Conservation (phyloP, 2,797 vertebrate species). For the Pipistrellus pipistrellus region DNA sequence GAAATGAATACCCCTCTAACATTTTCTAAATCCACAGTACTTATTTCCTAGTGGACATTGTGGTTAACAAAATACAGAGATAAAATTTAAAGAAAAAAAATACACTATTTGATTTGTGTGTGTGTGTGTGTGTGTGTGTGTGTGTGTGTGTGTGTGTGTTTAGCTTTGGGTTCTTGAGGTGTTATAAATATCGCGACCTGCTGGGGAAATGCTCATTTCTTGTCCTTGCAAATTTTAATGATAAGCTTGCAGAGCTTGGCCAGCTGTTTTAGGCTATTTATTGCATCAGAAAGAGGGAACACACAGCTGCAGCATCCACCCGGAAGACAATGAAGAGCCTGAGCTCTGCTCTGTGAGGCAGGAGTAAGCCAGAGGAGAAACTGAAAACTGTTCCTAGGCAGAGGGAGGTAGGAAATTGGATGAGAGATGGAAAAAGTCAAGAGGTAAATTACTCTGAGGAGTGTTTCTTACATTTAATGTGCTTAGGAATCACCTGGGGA, state of each 20-base stretch:
- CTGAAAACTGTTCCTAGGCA: background rate
- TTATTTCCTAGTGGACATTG: background rate
- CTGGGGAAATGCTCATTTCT: background rate
- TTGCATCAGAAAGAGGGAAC: slow-evolving; percentile 72
- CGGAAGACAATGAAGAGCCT: slow-evolving; percentile 58
- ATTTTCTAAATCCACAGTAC: background rate
- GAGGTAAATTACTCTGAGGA: background rate
- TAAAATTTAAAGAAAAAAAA: background rate
- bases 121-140: too few relatives aligned
- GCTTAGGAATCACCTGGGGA: background rate
- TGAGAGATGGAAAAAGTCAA: slow-evolving; percentile 23
- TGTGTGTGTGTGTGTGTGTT: background rate
- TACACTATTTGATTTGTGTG: background rate
- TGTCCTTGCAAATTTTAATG: slow-evolving; percentile 1
- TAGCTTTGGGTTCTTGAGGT: background rate
- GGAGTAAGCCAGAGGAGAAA: background rate
- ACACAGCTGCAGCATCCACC: slow-evolving; percentile 76
- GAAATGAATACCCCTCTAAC: background rate
- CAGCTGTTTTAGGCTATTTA: slow-evolving; percentile 76
- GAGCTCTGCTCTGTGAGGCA: background rate
- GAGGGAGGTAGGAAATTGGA: slow-evolving; percentile 58
- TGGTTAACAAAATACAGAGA: background rate
- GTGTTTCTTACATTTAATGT: background rate
- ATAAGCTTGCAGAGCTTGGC: background rate
- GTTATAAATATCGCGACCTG: background rate